Evolutionary conservation across 2,113 vertebrate species (phyloP).

Genomic region (Thinocorus orbignyianus): DNA sequence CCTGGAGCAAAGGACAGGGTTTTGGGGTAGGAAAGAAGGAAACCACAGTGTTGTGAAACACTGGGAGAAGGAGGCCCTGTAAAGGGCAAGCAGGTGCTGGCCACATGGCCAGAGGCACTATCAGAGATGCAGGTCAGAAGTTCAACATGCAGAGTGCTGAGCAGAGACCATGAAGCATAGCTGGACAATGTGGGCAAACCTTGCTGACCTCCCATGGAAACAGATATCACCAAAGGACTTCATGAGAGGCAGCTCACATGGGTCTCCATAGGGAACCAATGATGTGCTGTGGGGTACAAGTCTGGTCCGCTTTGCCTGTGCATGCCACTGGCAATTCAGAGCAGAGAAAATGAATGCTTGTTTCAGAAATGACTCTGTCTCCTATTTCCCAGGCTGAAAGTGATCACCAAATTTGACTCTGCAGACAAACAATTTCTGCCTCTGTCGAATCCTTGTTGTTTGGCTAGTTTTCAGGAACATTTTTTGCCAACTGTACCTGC

Average conservation of each 20-base stretch:
- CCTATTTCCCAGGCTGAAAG: not conserved
- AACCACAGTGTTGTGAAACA: not conserved
- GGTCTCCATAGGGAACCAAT: not conserved
- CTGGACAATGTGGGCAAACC: not conserved
- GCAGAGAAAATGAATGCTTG: not conserved
- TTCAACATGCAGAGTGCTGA: accelerated
- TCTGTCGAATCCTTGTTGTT: not conserved
- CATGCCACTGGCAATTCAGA: not conserved
- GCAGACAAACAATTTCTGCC: not conserved
- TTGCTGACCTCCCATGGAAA: not conserved
- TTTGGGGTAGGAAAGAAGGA: not conserved
- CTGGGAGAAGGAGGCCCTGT: not conserved
- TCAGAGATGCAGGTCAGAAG: not conserved
- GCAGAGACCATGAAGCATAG: not conserved
- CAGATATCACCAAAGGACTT: not conserved
- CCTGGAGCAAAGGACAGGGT: not conserved
- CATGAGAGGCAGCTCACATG: not conserved
- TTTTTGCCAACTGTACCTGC: not conserved
- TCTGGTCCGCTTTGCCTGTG: accelerated
- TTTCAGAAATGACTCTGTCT: not conserved
- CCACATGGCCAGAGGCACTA: not conserved
- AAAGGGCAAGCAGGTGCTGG: not conserved
- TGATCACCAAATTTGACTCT: not conserved
- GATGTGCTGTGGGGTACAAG: not conserved
- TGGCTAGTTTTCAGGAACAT: not conserved